Base-by-base conservation (phyloP, 2,113 vertebrate species). In the Hiodon alosoides region DNA sequence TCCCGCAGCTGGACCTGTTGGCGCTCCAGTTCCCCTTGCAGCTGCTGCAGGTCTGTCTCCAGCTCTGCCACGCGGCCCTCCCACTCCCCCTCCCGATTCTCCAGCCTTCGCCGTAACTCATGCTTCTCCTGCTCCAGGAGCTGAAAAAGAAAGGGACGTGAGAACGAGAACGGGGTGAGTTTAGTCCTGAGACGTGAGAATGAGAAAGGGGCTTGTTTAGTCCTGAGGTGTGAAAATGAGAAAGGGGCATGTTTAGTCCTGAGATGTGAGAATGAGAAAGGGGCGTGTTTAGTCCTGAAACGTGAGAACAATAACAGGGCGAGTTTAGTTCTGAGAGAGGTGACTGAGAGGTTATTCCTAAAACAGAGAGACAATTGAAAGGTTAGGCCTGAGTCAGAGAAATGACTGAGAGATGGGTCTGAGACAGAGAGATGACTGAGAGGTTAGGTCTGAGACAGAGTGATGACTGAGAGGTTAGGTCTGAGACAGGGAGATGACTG, bases 121-220 rank as follows among this genome's bases (percentile, higher is more conserved):
- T 99, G 95, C 71, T 98, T 98, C 85, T 99, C 97, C 87, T 99
- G 97, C 82, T 98, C 97, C 86, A 99, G 88, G 84, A 94, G 94
- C 97, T 99, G 83, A 13, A 8, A 59, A 66, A 54, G 17, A 48
- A 9, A 51, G 47, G 31, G 52, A n/a, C 0, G 50, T 2, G 13
- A 52, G 50, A 50, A 50, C 1, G 51, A 4, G 13, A 0, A 4
- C 7, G 7, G 51, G 13, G 52, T n/a, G 5, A 1, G 7, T 2
- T 17, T 4, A 0, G 14, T 10, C 5, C 2, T 31, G 31, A 31
- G 31, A 31, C 31, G 31, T 31, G 14, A 6, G 46, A 10, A 55
- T 48, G 14, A 4, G 70, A 48, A 61, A 0, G 31, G 59, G 64
- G 47, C 48, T 51, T n/a, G 50, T 31, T 52, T 11, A 60, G 55